phyloP scores from a whole-genome alignment of 2,888 invertebrate genomes.

The Aphidius colemani region DNA sequence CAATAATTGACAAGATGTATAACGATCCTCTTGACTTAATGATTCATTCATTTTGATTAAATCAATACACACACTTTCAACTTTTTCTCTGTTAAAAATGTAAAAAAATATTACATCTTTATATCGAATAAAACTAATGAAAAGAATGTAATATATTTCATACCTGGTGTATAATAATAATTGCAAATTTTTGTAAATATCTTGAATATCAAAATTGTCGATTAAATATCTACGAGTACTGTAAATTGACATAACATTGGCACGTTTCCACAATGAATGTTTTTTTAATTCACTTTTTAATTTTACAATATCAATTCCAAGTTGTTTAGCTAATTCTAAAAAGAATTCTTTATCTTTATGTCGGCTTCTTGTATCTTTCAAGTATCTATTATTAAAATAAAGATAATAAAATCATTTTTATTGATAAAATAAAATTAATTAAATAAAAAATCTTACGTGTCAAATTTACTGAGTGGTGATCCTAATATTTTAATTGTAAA shows the following conservation, averaged over 20 bases:
- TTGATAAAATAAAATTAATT: no score
- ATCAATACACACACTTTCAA: conserved; percentile 42
- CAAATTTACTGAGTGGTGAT: no score
- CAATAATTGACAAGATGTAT: conserved; percentile 62
- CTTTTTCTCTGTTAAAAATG: conserved; percentile 48
- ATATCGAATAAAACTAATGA: neutral
- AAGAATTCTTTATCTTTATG: conserved; percentile 11
- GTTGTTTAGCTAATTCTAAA: neutral
- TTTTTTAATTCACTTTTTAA: conserved; percentile 60
- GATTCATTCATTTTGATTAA: conserved; percentile 38
- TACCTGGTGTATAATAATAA: conserved; percentile 74
- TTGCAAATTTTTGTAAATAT: conserved; percentile 68
- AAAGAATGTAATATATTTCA: conserved; percentile 42
- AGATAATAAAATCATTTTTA: no score
- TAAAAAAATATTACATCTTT: conserved; percentile 46
- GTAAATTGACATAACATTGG: conserved; percentile 66
- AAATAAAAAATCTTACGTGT: no score
- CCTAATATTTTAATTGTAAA: no score
- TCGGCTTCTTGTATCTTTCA: conserved; percentile 43
- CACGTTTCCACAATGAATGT: conserved; percentile 71
- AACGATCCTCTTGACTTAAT: conserved; percentile 33
- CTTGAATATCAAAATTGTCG: conserved; percentile 62
- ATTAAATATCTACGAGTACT: conserved; percentile 66
- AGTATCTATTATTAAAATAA: no score
- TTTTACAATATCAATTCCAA: conserved; percentile 45